Conservation (phyloP, 2,113 vertebrate genomes). For the Arvicanthis niloticus region DNA sequence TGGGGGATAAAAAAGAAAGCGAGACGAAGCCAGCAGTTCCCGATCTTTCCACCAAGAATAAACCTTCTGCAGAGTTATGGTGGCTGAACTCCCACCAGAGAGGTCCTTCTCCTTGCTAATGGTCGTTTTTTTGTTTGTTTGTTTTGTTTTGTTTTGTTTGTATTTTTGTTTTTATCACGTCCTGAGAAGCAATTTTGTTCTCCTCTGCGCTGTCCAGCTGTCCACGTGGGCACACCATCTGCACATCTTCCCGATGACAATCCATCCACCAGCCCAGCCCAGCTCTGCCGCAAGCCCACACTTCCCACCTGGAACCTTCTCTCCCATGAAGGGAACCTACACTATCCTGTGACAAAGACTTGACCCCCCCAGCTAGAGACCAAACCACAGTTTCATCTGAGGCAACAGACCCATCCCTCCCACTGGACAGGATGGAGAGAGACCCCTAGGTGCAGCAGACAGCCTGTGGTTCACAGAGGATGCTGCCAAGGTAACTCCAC, state of each 20-base stretch:
- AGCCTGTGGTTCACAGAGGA: neutral
- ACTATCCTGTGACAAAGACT: neutral
- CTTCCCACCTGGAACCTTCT: neutral
- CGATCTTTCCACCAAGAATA: accelerated
- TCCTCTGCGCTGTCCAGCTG: neutral
- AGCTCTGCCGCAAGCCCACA: neutral
- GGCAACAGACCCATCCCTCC: neutral
- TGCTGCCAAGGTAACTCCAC: too few species aligned
- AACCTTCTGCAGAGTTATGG: neutral
- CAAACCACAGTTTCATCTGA: neutral
- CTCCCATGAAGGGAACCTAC: neutral
- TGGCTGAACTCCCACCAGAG: neutral
- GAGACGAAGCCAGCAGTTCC: accelerated
- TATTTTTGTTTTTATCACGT: neutral
- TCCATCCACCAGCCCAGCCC: neutral
- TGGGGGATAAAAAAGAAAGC: neutral
- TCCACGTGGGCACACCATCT: neutral
- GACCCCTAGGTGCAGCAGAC: neutral
- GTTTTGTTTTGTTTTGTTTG: too few species aligned
- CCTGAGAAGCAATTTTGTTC: neutral
- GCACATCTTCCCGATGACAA: neutral
- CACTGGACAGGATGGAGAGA: neutral
- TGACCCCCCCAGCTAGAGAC: neutral
- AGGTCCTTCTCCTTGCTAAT: neutral
- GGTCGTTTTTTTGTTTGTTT: too few species aligned